Percentiles rank a stretch among this genome's conserved stretches.
These are phyloP conservation scores for Proales similis DNA, from an alignment of 1,140 invertebrate species.

Conservation along the genomic window DNA sequence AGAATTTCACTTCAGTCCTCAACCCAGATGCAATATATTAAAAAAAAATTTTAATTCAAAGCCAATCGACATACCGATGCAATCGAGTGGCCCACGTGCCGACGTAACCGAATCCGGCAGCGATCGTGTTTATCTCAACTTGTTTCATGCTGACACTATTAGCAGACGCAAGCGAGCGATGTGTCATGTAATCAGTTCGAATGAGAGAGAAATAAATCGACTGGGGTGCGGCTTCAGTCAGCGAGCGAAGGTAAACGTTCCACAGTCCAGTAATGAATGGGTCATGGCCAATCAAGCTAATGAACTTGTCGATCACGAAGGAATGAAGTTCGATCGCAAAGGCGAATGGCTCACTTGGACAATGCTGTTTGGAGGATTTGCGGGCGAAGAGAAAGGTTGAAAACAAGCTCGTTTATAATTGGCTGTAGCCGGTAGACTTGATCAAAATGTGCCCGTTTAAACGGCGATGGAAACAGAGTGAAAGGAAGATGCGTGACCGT, in stretches of 20 bases:
- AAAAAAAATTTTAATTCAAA: no score
- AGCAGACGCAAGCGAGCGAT: neutral
- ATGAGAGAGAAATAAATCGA: conserved; percentile 20
- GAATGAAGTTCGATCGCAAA: neutral
- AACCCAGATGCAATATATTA: no score
- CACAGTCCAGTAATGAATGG: conserved; percentile 2
- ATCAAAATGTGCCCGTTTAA: neutral
- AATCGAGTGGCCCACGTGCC: conserved; percentile 1
- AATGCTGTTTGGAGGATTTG: conserved; percentile 21
- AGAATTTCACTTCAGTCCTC: conserved; percentile 36
- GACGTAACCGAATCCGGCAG: conserved; percentile 32
- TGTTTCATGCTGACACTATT: conserved; percentile 25
- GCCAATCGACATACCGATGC: no score
- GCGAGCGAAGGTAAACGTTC: neutral
- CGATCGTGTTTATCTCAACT: conserved; percentile 37
- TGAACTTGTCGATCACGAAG: neutral
- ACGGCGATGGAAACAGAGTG: conserved; percentile 33
- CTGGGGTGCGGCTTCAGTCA: conserved; percentile 10
- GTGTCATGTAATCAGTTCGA: conserved; percentile 36
- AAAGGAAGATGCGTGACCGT: conserved; percentile 29
- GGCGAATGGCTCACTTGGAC: conserved; percentile 4
- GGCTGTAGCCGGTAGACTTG: conserved; percentile 24
- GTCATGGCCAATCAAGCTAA: conserved; percentile 7
- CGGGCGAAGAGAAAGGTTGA: conserved; percentile 4
- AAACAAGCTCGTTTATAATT: conserved; percentile 8